Conservation (phyloP, 2,113 vertebrate genomes). For the Dicentrarchus labrax region DNA sequence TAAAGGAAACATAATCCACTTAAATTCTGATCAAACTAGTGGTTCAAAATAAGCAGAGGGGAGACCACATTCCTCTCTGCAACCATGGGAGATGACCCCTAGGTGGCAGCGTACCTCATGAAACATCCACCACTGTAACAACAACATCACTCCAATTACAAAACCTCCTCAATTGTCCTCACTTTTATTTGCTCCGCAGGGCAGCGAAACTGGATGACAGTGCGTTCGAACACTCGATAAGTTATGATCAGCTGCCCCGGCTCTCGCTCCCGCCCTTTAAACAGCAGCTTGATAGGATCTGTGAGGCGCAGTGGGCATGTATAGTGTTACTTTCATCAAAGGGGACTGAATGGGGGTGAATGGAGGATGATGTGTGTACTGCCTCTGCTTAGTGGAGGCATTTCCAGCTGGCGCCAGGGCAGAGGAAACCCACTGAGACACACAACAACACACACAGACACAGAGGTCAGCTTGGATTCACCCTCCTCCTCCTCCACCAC, state of each 20-base stretch:
- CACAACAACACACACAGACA: slow-evolving; percentile 85
- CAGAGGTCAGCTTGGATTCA: slow-evolving; percentile 78
- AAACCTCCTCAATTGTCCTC: slow-evolving; percentile 55
- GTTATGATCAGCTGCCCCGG: slow-evolving; percentile 72
- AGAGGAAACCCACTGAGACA: slow-evolving; percentile 85
- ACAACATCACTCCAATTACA: slow-evolving; percentile 60
- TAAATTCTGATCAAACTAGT: slow-evolving; percentile 12
- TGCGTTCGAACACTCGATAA: slow-evolving; percentile 37
- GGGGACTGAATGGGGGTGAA: slow-evolving; percentile 72
- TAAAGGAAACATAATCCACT: slow-evolving; percentile 19
- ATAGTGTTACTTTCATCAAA: slow-evolving; percentile 83
- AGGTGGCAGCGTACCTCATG: slow-evolving; percentile 74
- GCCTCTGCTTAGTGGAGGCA: slow-evolving; percentile 81
- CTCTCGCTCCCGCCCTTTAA: slow-evolving; percentile 62
- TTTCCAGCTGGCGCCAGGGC: slow-evolving; percentile 87
- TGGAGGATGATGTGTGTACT: slow-evolving; percentile 80
- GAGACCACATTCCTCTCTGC: slow-evolving; percentile 59
- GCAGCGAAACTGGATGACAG: slow-evolving; percentile 55
- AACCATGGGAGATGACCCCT: slow-evolving; percentile 68
- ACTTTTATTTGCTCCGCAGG: slow-evolving; percentile 63
- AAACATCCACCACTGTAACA: slow-evolving; percentile 55
- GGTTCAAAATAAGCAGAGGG: slow-evolving; percentile 20
- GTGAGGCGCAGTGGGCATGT: slow-evolving; percentile 75
- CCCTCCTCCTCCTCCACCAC: slow-evolving; percentile 63
- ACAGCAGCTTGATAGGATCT: slow-evolving; percentile 78